Conservation (phyloP, 2,888 invertebrate species). For the Drymonia ruficornis region DNA sequence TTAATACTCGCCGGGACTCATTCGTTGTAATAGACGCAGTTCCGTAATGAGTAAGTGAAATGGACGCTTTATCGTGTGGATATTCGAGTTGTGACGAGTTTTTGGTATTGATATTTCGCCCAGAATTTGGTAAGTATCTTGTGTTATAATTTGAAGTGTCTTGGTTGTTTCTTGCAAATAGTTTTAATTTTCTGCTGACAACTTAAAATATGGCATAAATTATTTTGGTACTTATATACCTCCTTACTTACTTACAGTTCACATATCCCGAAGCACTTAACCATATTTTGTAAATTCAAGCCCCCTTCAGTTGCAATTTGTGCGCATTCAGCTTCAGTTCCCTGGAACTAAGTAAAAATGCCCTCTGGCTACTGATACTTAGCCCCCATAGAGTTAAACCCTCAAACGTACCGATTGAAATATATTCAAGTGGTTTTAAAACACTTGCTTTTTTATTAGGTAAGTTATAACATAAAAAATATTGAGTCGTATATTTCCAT, state of each 20-base stretch:
- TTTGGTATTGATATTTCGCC: too few species aligned
- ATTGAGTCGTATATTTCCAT: too few species aligned
- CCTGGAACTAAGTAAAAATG: slow-evolving; percentile 37
- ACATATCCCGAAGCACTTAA: not conserved
- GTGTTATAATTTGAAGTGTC: too few species aligned
- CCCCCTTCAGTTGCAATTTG: slow-evolving; percentile 18
- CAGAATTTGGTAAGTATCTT: too few species aligned
- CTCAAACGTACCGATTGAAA: slow-evolving; percentile 35
- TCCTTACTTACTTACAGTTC: too few species aligned
- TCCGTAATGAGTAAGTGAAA: slow-evolving; percentile 3
- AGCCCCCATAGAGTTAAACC: slow-evolving; percentile 35
- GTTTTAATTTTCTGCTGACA: too few species aligned
- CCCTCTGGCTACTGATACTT: slow-evolving; percentile 57
- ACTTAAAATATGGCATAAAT: too few species aligned
- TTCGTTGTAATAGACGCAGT: slow-evolving; percentile 36
- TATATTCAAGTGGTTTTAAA: slow-evolving; percentile 47
- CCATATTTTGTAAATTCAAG: slow-evolving; percentile 11
- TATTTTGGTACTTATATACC: too few species aligned
- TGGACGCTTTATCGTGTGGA: not conserved
- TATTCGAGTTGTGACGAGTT: not conserved
- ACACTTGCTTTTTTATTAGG: slow-evolving; percentile 28
- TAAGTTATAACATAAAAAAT: too few species aligned
- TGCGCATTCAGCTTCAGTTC: slow-evolving; percentile 24
- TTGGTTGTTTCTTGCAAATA: too few species aligned
- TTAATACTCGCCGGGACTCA: slow-evolving; percentile 52